Percentiles rank a stretch among this genome's conserved stretches.
Evolutionary conservation across 2,113 vertebrate genomes (phyloP).

Genomic region (Atherinomorus stipes): DNA sequence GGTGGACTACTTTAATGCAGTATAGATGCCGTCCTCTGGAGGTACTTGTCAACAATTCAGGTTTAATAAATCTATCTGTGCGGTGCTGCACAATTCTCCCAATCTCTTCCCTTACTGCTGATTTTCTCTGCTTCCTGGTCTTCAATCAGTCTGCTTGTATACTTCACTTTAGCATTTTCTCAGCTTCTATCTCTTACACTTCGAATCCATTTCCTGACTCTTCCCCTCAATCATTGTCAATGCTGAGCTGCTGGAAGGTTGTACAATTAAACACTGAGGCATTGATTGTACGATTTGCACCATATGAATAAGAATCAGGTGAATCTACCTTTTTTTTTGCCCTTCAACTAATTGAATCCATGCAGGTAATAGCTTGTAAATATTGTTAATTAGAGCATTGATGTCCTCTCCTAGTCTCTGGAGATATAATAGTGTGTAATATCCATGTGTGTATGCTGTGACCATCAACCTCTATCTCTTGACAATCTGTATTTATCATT

Average conservation of each 20-base stretch:
- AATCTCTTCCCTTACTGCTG: background rate
- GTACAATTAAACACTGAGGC: slow-evolving; percentile 9
- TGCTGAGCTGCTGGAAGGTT: background rate
- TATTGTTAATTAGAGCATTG: background rate
- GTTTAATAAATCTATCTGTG: too few species aligned
- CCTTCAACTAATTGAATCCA: background rate
- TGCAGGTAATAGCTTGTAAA: background rate
- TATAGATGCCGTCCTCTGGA: background rate
- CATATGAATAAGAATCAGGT: background rate
- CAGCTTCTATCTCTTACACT: slow-evolving; percentile 16
- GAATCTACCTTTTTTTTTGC: background rate
- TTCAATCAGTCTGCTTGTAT: slow-evolving; percentile 29
- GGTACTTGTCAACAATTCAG: too few species aligned
- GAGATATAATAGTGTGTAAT: background rate
- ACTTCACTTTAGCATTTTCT: slow-evolving; percentile 9
- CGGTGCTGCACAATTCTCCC: background rate
- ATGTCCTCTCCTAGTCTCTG: background rate
- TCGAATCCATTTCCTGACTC: background rate
- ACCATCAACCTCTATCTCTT: slow-evolving; percentile 5
- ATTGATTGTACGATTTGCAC: background rate
- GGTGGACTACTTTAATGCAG: background rate
- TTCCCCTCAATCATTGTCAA: background rate
- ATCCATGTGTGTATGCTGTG: background rate
- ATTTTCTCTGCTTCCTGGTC: slow-evolving; percentile 12
- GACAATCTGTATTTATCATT: slow-evolving; percentile 30